Evolutionary conservation across 1,140 invertebrate genomes (phyloP).

Genomic region (Heliconius eleuchia): DNA sequence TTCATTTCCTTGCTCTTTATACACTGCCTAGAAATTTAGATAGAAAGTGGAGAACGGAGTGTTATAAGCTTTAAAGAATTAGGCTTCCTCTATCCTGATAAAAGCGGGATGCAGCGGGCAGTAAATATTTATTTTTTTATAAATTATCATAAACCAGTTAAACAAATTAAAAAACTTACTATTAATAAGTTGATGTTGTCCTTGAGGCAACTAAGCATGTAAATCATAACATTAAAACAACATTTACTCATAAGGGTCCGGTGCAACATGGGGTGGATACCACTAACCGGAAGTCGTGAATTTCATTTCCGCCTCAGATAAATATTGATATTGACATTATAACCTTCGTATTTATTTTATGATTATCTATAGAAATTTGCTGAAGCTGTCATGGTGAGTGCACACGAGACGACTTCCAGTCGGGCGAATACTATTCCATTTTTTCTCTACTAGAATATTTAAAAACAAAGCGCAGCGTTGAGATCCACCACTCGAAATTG

Average conservation of each 20-base stretch:
- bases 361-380: not conserved
- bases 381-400: not conserved
- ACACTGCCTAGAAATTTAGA: too few species aligned
- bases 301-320: slow-evolving; percentile 3
- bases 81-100: too few species aligned
- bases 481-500: not conserved
- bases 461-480: not conserved
- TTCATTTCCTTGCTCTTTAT: too few species aligned
- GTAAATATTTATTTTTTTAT: too few species aligned
- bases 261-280: not conserved
- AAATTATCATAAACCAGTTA: too few species aligned
- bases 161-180: not conserved
- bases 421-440: too few species aligned
- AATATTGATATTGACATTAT: slow-evolving; percentile 3
- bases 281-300: slow-evolving; percentile 4
- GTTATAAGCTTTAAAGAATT: too few species aligned
- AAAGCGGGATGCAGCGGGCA: too few species aligned
- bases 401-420: too few species aligned
- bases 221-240: not conserved
- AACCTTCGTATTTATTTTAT: not conserved
- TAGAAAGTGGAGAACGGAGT: too few species aligned
- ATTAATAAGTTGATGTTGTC: not conserved
- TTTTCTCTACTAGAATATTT: not conserved
- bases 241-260: not conserved
- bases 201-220: not conserved